Evolutionary conservation across 2,113 vertebrate genomes (phyloP), one percentile per base, ranked within the genome.

Genomic region (Ptilonorhynchus violaceus): DNA sequence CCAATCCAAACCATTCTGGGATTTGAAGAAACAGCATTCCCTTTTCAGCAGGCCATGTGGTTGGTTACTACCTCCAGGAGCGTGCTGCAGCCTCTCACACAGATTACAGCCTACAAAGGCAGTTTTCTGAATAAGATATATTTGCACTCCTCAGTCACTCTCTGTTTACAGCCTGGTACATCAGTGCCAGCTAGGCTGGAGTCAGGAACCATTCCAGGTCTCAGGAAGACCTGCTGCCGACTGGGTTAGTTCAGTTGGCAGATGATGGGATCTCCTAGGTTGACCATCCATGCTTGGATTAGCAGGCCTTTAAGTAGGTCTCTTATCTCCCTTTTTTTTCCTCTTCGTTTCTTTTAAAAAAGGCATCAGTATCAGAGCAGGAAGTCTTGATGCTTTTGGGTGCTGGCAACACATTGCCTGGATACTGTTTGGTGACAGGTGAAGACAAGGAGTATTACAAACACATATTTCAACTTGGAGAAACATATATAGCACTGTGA

Each of bases 401-500:
- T 93, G 86, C 83, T 92, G 91, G 76, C 85, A 82, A 7, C 88
- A 50, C 47, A 39, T 15, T 58, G 53, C 66, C 22, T 63, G 77
- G 76, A 75, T 82, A 30, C 66, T 42, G 23, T 80, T 13, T 55
- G 81, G 75, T 77, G 88, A 81, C 73, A 88, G 73, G 78, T 85
- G 73, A 90, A 94, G 79, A 91, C 56, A 88, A 50, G 75, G 58
- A 96, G 37, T 63, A 63, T 91, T 92, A 19, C 68, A 96, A 78
- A 78, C 92, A 91, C 30, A 7, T 66, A 76, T 88, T 92, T 95
- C 85, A 93, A 11, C 72, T 64, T 64, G 60, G n/a, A 78, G 69
- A 72, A 96, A 93, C 80, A 46, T 60, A 42, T 24, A 41, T 47
- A 90, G 79, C 60, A 67, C 24, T n/a, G 62, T 10, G 28, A 41